Evolutionary conservation across 1,140 invertebrate species (phyloP), one percentile per base, ranked within the genome.

Genomic region (Drosophila gunungcola): DNA sequence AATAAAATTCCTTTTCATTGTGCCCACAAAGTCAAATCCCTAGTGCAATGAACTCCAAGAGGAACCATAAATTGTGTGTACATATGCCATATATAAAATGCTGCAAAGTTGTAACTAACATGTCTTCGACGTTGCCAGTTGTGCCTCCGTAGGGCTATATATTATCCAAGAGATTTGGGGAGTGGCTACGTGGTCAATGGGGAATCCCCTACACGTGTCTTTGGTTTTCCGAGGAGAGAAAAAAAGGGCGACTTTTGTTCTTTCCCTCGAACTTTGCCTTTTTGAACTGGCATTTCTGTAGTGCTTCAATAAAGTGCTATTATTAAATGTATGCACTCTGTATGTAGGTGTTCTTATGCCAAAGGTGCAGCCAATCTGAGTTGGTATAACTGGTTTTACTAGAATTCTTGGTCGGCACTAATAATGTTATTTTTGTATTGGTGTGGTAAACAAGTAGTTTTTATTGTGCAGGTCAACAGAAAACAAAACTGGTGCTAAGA

Each of bases 71-170:
- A 72, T 73, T 58, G 32, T 51, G 16, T 42, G 34, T 41, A 34
- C 38, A 13, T 36, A 34, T 51, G 45, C 43, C 43, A 48, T n/a
- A 42, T 36, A 43, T 64, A 83, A 81, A 81, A 78, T 82, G 52
- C 57, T 64, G 57, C 51, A 69, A 68, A 63, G 57, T 82, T 88
- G 79, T 88, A 82, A 84, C 67, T 80, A 65, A 70, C 62, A 65
- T 79, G 60, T 79, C 83, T 79, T 88, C 72, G 60, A 57, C 29
- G 53, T 13, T 57, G 76, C 65, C 60, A 65, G 61, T 67, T 49
- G 53, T 49, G 73, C 62, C 83, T 75, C 70, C 64, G 53, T 54
- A 62, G 83, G 70, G 75, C 79, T 69, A 88, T 86, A 78, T 79
- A 65, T 82, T 76, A 68, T 51, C 64, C 67, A 38, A 57, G 51